Evolutionary conservation across 2,113 vertebrate species (phyloP), one percentile per base, ranked within the genome.

Genomic region (Chionis minor): DNA sequence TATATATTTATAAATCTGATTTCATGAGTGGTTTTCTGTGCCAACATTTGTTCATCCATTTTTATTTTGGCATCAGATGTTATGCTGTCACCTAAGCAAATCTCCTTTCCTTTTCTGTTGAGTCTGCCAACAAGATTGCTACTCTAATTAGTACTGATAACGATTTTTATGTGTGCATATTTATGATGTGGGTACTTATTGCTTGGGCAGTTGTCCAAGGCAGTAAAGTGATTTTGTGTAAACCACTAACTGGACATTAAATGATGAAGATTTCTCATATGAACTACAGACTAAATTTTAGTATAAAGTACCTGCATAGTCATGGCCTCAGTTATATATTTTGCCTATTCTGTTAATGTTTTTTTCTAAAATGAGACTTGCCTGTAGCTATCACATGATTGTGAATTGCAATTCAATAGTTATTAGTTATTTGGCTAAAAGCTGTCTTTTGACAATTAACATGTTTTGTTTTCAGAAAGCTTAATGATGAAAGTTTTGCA

Each of bases 51-150:
- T 49, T 88, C 70, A 67, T 38, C 23, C 28, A 42, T 72, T 90
- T 93, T 88, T 80, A 35, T 85, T 86, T 86, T 93, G 54, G 54
- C 49, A 70, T 86, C 71, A 62, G 40, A 58, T 69, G 12, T 58
- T 55, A 42, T 38, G 19, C 24, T 94, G 63, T 92, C 63, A 88
- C 79, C 52, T 83, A 73, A 90, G 47, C 35, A 92, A 81, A 70
- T n/a, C 17, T 69, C 19, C 30, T 80, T 73, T 72, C n/a, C 33
- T n/a, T 77, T 92, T 93, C 45, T 88, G 10, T 88, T 67, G 24
- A 59, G 26, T 55, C 54, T 94, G 88, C 82, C 92, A 95, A 90
- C 20, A 90, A 93, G 45, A 52, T 81, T 93, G 51, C 51, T 73
- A 71, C 45, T 81, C 40, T 92, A 92, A 96, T 67, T 89, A 88